These are phyloP conservation scores for Glaucomys volans DNA, from an alignment of 2,113 vertebrate species.

Conservation along the genomic window DNA sequence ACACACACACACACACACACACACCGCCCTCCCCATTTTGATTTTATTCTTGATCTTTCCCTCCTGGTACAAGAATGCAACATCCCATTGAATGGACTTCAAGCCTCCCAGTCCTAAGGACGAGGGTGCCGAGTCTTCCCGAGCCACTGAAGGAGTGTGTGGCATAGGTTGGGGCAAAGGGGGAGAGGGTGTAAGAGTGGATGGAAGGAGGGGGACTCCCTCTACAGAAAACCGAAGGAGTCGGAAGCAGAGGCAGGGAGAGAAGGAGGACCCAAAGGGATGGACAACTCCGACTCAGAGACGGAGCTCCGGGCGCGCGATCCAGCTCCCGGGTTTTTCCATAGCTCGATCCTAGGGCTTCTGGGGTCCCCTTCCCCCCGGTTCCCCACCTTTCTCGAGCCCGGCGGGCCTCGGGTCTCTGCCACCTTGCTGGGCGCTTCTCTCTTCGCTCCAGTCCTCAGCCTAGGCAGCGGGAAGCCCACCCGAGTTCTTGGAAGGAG, in stretches of 20 bases:
- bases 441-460: background rate
- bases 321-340: conserved; percentile 78
- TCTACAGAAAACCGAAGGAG: background rate
- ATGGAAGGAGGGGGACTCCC: background rate
- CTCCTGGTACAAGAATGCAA: background rate
- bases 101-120: background rate
- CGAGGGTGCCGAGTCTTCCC: background rate
- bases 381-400: background rate
- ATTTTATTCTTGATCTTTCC: background rate
- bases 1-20: background rate
- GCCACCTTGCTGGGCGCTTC: background rate
- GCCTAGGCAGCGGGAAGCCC: background rate
- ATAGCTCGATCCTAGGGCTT: conserved; percentile 53
- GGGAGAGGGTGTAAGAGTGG: background rate
- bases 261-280: background rate
- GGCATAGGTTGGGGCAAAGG: background rate
- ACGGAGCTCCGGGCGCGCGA: conserved; percentile 1
- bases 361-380: conserved; percentile 29
- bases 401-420: background rate
- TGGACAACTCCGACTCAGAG: background rate
- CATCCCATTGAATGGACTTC: background rate
- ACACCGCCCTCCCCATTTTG: background rate
- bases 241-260: background rate
- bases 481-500: background rate
- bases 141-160: background rate